phyloP scores from a whole-genome alignment of 2,113 vertebrate species.

The Delphinus delphis region DNA sequence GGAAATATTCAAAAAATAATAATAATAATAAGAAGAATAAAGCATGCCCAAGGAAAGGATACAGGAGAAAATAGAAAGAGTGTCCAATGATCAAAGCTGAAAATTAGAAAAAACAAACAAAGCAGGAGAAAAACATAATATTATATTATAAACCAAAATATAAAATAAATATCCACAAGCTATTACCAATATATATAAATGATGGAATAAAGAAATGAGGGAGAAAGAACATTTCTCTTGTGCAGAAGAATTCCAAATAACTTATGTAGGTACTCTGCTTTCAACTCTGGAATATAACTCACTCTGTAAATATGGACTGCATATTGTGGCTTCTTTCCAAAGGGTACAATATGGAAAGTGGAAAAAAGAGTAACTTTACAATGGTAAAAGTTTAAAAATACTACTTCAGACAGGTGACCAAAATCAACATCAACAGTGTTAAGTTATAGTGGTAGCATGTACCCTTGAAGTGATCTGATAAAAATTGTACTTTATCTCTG shows the following conservation, averaged over 20 bases:
- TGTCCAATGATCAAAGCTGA: not conserved
- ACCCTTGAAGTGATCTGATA: not conserved
- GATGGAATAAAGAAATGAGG: not conserved
- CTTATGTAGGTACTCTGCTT: not conserved
- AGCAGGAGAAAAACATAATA: no score
- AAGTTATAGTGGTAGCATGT: not conserved
- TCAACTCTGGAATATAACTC: not conserved
- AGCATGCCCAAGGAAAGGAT: not conserved
- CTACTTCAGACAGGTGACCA: not conserved
- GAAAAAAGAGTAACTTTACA: not conserved
- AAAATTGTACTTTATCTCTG: not conserved
- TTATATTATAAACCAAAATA: not conserved
- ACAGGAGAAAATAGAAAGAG: not conserved
- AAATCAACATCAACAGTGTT: not conserved
- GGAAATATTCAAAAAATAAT: not conserved
- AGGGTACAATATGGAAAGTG: not conserved
- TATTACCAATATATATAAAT: not conserved
- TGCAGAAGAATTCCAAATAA: not conserved
- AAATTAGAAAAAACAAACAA: not conserved
- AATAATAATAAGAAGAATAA: rapidly evolving
- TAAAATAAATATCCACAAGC: not conserved
- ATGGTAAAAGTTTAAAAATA: not conserved
- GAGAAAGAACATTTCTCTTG: not conserved
- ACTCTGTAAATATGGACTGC: not conserved
- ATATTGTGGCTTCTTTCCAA: not conserved